A percentile compares a stretch with the other conserved stretches of the same genome.
Conservation (phyloP, 2,888 invertebrate species). For the Oxytorus armatus region DNA sequence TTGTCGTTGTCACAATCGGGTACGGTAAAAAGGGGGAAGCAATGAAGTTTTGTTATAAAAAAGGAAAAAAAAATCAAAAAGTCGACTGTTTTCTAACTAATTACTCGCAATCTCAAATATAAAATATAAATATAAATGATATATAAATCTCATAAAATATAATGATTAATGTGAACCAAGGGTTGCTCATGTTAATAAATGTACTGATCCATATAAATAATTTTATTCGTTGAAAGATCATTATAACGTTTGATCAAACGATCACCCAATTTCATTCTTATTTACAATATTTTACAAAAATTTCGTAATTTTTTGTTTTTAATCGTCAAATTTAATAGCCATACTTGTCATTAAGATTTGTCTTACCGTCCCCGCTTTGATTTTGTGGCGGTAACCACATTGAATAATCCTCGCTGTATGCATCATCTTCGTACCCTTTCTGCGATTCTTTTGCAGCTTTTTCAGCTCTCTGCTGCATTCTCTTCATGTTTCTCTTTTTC, state of each 20-base stretch:
- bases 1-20: background rate
- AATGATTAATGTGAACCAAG: too few species aligned
- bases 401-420: conserved; percentile 87
- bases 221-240: conserved; percentile 6
- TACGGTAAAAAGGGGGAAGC: conserved; percentile 2
- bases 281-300: conserved; percentile 68
- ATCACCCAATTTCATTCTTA: conserved; percentile 31
- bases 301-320: conserved; percentile 17
- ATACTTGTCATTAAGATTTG: conserved; percentile 90
- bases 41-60: background rate
- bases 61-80: background rate
- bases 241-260: background rate
- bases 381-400: conserved; percentile 92
- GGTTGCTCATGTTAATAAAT: conserved; percentile 17
- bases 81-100: conserved; percentile 1
- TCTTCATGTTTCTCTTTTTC: conserved; percentile 69
- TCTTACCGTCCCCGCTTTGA: conserved; percentile 92
- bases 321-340: conserved; percentile 87
- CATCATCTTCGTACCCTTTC: conserved; percentile 82
- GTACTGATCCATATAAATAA: conserved; percentile 1
- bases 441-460: conserved; percentile 80
- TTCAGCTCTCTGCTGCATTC: conserved; percentile 70
- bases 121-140: conserved; percentile 12
- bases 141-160: background rate
- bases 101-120: conserved; percentile 7